Conservation (phyloP, 2,113 vertebrate species). For the Herpetotheres cachinnans region DNA sequence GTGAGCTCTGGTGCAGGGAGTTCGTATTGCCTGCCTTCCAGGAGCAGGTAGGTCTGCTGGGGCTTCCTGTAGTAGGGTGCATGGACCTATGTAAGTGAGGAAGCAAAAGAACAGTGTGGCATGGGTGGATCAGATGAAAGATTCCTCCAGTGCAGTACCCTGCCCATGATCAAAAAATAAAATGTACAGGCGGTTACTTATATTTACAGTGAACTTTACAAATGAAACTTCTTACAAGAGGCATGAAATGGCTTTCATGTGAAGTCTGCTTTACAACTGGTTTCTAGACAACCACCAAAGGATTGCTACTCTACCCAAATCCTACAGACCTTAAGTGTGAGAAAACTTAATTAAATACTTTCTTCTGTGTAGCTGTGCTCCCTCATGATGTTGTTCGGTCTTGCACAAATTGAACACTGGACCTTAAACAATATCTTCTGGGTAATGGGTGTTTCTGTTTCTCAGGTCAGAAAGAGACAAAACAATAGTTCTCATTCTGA, state of each 20-base stretch:
- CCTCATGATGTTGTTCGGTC: background rate
- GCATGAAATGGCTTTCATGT: background rate
- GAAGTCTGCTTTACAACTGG: background rate
- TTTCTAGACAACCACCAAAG: background rate
- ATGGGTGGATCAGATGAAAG: background rate
- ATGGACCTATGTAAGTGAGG: background rate
- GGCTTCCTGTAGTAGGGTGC: background rate
- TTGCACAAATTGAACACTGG: background rate
- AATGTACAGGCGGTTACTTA: accelerated
- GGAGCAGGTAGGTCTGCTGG: background rate
- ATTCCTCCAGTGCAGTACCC: background rate
- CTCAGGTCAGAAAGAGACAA: background rate
- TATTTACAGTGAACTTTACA: background rate
- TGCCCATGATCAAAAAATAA: background rate
- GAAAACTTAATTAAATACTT: background rate
- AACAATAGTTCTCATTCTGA: background rate
- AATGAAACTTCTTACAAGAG: background rate
- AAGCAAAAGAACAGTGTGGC: background rate
- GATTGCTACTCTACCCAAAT: background rate
- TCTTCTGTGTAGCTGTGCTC: background rate
- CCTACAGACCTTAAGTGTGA: background rate
- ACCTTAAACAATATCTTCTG: background rate
- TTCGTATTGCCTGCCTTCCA: background rate
- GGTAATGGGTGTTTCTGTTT: background rate
- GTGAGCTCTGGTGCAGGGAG: background rate